Evolutionary conservation across 2,797 vertebrate genomes (phyloP), one percentile per base, ranked within the genome.

Genomic region (Sitta carolinensis): DNA sequence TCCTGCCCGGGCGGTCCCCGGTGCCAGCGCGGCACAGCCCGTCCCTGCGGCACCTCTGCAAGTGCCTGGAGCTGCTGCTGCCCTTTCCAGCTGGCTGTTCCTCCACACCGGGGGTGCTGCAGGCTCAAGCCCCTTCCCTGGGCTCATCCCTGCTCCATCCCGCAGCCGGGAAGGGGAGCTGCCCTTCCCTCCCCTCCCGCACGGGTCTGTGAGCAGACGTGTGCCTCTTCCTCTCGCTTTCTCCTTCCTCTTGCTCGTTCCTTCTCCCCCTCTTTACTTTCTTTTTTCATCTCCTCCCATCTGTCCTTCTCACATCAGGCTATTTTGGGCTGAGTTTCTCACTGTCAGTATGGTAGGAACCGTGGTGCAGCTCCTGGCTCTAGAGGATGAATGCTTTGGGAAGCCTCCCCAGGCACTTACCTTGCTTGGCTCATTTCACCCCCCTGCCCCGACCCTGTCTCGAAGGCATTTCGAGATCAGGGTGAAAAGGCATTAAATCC

Each of bases 291-390:
- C 77, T 90, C 55, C 80, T 86, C 29, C 94, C 95, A 96, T 96
- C 96, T 96, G 93, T 95, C 91, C 93, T 27, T 96, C 95, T 90
- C 96, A 90, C 94, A 47, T 93, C 62, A 23, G 88, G 91, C 90
- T 96, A 96, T 95, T 96, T 92, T 8, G 85, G 91, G 93, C 47
- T 45, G 70, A 93, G 93, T 88, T 95, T 90, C 94, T 95, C 95
- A 75, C 96, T 95, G 93, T 93, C 94, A 94, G 1, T 48, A 11
- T 94, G 95, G 83, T 45, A 47, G 83, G 91, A 85, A 3, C 95
- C 10, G 3, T 47, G 93, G 93, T 80, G 87, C 84, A 74, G 63
- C 89, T 93, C 52, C 7, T 81, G 89, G n/a, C 93, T 94, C 61
- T 21, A 6, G 75, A 54, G 85, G 73, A 88, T 69, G 87, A 91